Evolutionary conservation across 2,888 invertebrate genomes (phyloP).

Genomic region (Ectemnius lituratus): DNA sequence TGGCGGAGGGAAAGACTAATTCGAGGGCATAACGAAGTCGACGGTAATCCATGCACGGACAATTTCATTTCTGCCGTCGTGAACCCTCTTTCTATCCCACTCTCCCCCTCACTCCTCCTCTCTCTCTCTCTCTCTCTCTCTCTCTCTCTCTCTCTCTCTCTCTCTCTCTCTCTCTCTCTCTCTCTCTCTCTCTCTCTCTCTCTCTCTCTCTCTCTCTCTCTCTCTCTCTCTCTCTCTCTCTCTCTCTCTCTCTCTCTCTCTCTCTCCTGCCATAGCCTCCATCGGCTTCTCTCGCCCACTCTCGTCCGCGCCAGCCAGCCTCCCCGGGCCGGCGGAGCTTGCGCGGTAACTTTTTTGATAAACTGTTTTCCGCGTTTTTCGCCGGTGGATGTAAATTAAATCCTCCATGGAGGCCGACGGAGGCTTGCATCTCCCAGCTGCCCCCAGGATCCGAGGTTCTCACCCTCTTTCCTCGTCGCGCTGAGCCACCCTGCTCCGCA

Average conservation of each 20-base stretch:
- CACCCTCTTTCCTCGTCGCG: slow-evolving; percentile 3
- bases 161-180: slow-evolving; percentile 46
- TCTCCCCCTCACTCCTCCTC: slow-evolving; percentile 42
- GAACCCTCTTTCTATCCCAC: slow-evolving; percentile 58
- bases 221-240: slow-evolving; percentile 46
- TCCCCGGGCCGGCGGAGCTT: slow-evolving; percentile 51
- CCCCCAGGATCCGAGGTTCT: slow-evolving; percentile 54
- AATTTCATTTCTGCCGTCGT: slow-evolving; percentile 68
- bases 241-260: slow-evolving; percentile 53
- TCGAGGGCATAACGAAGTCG: slow-evolving; percentile 63
- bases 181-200: slow-evolving; percentile 54
- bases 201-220: slow-evolving; percentile 46
- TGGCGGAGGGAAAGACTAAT: slow-evolving; percentile 56
- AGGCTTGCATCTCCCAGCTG: slow-evolving; percentile 62
- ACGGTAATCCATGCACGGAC: slow-evolving; percentile 67
- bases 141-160: slow-evolving; percentile 47
- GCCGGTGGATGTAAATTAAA: slow-evolving; percentile 75
- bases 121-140: slow-evolving; percentile 50
- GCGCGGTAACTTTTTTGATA: slow-evolving; percentile 74
- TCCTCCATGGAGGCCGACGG: slow-evolving; percentile 63
- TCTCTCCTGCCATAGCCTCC: slow-evolving; percentile 1
- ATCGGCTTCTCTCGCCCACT: slow-evolving; percentile 9
- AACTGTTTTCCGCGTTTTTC: slow-evolving; percentile 75
- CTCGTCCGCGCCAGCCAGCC: slow-evolving; percentile 17
- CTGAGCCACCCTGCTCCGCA: slow-evolving; percentile 4